Evolutionary conservation across 2,888 invertebrate species (phyloP).

Genomic region (Priocnemis perturbator): DNA sequence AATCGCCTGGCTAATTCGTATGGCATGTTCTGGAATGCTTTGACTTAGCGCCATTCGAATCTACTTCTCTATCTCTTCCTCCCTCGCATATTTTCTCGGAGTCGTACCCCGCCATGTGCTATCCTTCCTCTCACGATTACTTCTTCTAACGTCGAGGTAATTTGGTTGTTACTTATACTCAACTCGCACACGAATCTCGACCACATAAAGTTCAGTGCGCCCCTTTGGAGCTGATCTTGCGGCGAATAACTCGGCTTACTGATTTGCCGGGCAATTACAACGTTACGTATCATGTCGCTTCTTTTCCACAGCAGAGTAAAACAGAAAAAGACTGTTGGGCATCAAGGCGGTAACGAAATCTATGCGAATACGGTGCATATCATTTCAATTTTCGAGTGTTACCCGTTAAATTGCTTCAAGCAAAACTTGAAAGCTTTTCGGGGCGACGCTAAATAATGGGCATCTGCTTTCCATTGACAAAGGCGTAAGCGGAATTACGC

Average conservation of each 20-base stretch:
- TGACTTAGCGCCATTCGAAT: constrained; percentile 25
- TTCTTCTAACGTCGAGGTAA: constrained; percentile 55
- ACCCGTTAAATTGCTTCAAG: too few species aligned
- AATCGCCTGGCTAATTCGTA: too few species aligned
- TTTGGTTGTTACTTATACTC: constrained; percentile 47
- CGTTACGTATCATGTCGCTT: background rate
- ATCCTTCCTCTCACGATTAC: constrained; percentile 37
- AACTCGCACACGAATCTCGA: constrained; percentile 36
- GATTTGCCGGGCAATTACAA: constrained; percentile 9
- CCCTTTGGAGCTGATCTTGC: constrained; percentile 15
- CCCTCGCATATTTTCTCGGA: too few species aligned
- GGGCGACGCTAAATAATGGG: too few species aligned
- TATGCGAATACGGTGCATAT: too few species aligned
- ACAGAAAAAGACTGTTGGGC: too few species aligned
- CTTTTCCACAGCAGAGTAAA: too few species aligned
- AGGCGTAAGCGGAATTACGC: too few species aligned
- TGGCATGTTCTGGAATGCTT: constrained; percentile 50
- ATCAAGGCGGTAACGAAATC: too few species aligned
- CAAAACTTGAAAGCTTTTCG: too few species aligned
- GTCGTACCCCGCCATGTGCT: background rate
- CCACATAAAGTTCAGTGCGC: constrained; percentile 20
- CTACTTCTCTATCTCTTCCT: constrained; percentile 8
- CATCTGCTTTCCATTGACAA: too few species aligned
- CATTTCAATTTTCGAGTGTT: too few species aligned
- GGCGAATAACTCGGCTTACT: constrained; percentile 11